phyloP scores from a whole-genome alignment of 2,797 vertebrate genomes.

The Nannoperca australis region DNA sequence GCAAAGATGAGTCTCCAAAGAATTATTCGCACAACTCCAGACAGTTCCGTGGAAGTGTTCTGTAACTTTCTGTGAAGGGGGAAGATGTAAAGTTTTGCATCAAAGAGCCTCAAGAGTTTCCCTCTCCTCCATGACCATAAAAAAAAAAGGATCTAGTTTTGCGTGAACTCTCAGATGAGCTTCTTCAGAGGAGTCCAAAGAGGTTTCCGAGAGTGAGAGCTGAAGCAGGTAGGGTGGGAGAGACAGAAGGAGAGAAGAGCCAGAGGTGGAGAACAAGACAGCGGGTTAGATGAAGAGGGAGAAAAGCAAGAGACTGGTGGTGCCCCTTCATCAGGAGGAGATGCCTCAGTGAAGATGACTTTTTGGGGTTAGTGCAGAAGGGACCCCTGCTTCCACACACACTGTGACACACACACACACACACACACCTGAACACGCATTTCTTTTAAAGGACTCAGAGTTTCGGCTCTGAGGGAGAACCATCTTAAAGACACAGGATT shows the following conservation, averaged over 20 bases:
- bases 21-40: constrained; percentile 58
- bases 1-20: constrained; percentile 64
- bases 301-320: constrained; percentile 49
- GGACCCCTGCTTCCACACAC: constrained; percentile 46
- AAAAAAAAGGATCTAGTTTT: constrained; percentile 47
- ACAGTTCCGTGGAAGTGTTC: constrained; percentile 57
- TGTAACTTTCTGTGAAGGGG: constrained; percentile 66
- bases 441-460: constrained; percentile 27
- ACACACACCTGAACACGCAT: constrained; percentile 18
- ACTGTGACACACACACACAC: constrained; percentile 15
- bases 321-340: constrained; percentile 69
- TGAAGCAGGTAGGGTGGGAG: constrained; percentile 38
- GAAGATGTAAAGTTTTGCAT: constrained; percentile 71
- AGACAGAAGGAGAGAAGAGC: constrained; percentile 17
- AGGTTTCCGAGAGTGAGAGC: constrained; percentile 50
- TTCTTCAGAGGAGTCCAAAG: constrained; percentile 60
- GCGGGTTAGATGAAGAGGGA: constrained; percentile 48
- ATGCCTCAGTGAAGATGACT: constrained; percentile 78
- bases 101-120: constrained; percentile 65
- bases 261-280: constrained; percentile 55
- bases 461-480: constrained; percentile 35
- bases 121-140: constrained; percentile 27
- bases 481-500: constrained; percentile 56
- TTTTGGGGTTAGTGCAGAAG: constrained; percentile 79
- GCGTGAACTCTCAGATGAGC: constrained; percentile 64